A percentile compares a stretch with the other conserved stretches of the same genome.
phyloP scores from a whole-genome alignment of 2,797 vertebrate species.

The Acropternis orthonyx region DNA sequence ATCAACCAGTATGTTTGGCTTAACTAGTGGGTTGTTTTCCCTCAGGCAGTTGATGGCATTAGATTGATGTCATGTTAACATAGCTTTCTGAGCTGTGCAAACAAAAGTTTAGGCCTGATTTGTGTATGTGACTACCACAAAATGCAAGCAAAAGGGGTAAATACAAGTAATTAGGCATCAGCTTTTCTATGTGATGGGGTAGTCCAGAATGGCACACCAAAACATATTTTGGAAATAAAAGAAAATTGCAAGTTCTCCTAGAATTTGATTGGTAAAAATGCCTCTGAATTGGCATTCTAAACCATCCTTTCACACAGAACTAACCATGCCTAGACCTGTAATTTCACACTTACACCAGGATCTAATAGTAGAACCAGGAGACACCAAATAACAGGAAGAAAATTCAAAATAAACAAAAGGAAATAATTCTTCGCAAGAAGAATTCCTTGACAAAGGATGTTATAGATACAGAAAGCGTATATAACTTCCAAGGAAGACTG shows the following conservation, averaged over 20 bases:
- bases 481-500: not conserved
- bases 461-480: not conserved
- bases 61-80: not conserved
- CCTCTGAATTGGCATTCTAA: not conserved
- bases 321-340: not conserved
- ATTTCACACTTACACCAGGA: not conserved
- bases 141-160: not conserved
- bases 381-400: not conserved
- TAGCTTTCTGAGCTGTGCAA: not conserved
- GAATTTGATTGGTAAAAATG: not conserved
- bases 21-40: slow-evolving; percentile 20
- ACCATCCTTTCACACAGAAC: not conserved
- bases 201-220: not conserved
- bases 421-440: not conserved
- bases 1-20: not conserved
- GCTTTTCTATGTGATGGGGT: not conserved
- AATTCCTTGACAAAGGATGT: not conserved
- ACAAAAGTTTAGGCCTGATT: not conserved
- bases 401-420: not conserved
- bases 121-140: not conserved
- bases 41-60: not conserved
- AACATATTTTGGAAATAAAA: not conserved
- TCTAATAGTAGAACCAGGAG: not conserved
- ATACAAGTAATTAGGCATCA: not conserved
- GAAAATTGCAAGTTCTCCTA: not conserved